Conservation (phyloP, 2,113 vertebrate species). For the Stigmatopora nigra region DNA sequence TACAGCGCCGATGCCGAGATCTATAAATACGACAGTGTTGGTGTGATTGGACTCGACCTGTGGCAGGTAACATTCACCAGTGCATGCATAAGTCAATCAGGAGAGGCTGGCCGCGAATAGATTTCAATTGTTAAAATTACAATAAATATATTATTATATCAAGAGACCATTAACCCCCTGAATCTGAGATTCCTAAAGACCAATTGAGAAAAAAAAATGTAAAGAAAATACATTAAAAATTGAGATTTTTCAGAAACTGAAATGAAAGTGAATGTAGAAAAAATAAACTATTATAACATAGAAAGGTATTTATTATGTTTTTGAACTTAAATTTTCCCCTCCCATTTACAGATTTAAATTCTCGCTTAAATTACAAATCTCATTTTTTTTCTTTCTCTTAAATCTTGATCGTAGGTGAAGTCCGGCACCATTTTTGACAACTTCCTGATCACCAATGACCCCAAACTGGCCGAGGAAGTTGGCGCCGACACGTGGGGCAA, state of each 20-base stretch:
- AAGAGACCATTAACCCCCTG: background rate
- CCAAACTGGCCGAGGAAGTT: conserved; percentile 74
- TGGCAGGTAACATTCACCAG: conserved; percentile 67
- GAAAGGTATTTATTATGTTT: too few species aligned
- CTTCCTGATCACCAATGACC: conserved; percentile 78
- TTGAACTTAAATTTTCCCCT: too few species aligned
- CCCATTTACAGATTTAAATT: too few species aligned
- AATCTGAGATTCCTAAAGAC: background rate
- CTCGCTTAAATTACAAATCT: background rate
- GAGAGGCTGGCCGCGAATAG: background rate
- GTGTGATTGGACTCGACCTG: conserved; percentile 76
- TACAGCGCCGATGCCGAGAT: conserved; percentile 72
- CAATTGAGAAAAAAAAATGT: too few species aligned
- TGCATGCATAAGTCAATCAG: background rate
- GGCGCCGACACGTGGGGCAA: conserved; percentile 73
- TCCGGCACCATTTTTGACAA: conserved; percentile 80
- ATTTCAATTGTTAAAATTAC: background rate
- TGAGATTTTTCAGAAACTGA: too few species aligned
- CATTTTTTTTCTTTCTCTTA: background rate
- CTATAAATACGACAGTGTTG: conserved; percentile 71
- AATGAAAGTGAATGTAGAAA: too few species aligned
- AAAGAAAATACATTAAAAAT: too few species aligned
- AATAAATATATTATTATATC: too few species aligned
- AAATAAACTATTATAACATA: too few species aligned
- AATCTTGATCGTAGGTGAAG: conserved; percentile 66